A percentile compares a stretch with the other conserved stretches of the same genome.
Conservation (phyloP, 2,113 vertebrate species). For the Jacana jacana region DNA sequence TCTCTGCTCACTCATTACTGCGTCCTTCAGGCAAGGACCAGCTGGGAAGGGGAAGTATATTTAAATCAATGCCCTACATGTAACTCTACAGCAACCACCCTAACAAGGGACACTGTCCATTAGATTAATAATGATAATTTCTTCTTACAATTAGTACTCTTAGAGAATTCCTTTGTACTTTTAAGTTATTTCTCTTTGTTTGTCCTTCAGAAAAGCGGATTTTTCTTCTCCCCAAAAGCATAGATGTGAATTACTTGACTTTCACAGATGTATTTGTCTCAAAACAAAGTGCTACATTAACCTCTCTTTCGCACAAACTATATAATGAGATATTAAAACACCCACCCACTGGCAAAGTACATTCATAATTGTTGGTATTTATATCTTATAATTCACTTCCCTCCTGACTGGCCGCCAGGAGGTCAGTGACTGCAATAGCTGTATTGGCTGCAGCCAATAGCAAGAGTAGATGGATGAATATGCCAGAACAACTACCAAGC, state of each 20-base stretch:
- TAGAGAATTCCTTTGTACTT: not conserved
- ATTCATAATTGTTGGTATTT: not conserved
- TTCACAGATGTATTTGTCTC: not conserved
- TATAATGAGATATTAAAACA: not conserved
- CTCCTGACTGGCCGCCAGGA: not conserved
- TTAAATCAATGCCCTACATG: slow-evolving; percentile 9
- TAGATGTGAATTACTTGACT: not conserved
- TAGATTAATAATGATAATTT: not conserved
- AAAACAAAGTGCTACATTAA: not conserved
- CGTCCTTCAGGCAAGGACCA: not conserved
- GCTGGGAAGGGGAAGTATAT: not conserved
- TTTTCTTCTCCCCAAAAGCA: not conserved
- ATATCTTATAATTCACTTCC: not conserved
- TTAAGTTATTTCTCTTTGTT: not conserved
- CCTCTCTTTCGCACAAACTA: not conserved
- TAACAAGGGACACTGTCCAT: not conserved
- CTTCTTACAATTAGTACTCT: not conserved
- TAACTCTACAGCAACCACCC: not conserved
- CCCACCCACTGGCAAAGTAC: not conserved
- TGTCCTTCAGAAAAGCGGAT: not conserved
- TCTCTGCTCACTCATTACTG: not conserved
- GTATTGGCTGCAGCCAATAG: not conserved
- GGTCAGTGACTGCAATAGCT: not conserved
- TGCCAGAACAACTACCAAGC: not conserved
- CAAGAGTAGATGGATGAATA: not conserved